Base-by-base conservation (phyloP, 2,888 invertebrate species). In the Bimastos eiseni region DNA sequence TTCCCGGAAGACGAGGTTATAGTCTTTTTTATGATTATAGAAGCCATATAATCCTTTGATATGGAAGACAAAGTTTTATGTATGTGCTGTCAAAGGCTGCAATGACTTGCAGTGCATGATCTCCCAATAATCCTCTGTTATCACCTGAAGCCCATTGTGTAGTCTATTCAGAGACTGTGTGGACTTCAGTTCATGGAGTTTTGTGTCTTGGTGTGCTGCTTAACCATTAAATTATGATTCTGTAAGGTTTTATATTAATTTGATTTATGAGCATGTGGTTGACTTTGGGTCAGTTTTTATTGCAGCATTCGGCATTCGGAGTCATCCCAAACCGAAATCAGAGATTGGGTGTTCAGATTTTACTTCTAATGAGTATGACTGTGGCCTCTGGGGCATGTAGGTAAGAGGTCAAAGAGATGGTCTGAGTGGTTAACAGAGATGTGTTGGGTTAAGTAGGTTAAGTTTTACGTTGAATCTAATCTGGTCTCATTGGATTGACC, bases 31-130 rank as follows among this genome's bases (percentile, higher is more conserved):
- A 70, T 70, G 30, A n/a, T 70, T 30, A n/a, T 70, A 70, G 70
- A 70, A 70, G 70, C n/a, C 30, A n/a, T 70, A 70, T 70, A 70
- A n/a, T 70, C 70, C 70, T 70, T 70, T 70, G 70, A 70, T 70
- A 70, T 70, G n/a, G 70, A 70, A n/a, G 30, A 70, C n/a, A 70
- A 70, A 70, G n/a, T 30, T 70, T 70, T 70, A 70, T 70, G 70
- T n/a, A 8, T 70, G 70, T n/a, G n/a, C 70, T 70, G 70, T n/a
- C 70, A 70, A n/a, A 70, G 70, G 70, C n/a, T 30, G 70, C 70
- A n/a, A 70, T 70, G 70, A 70, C n/a, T 70, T n/a, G 30, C 70
- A n/a, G 70, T 70, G 70, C 70, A 70, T n/a, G 17, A 5, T 70
- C 70, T 30, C 70, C 70, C n/a, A 70, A n/a, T 70, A 70, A 70